phyloP scores from a whole-genome alignment of 2,797 vertebrate genomes.

The Lepilemur septentrionalis region DNA sequence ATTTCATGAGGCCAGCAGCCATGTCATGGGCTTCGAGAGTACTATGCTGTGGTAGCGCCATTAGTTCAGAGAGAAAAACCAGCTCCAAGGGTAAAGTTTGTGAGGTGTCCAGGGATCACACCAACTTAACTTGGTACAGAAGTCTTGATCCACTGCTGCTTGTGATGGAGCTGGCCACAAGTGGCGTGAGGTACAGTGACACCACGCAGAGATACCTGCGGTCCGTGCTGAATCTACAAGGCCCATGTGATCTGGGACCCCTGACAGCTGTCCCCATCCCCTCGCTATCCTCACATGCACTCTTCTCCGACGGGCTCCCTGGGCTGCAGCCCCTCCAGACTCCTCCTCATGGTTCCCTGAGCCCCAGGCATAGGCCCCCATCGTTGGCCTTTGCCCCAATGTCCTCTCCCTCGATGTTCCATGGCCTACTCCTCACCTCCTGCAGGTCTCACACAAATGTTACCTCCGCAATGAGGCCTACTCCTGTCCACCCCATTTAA shows the following conservation, averaged over 20 bases:
- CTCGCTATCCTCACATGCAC: background rate
- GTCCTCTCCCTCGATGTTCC: background rate
- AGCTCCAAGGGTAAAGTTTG: background rate
- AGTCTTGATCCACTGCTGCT: background rate
- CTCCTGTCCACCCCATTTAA: background rate
- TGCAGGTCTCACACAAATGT: background rate
- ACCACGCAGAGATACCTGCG: background rate
- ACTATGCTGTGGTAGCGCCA: background rate
- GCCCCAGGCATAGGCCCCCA: rapidly evolving
- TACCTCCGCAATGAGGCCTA: background rate
- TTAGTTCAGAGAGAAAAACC: background rate
- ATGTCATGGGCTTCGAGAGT: background rate
- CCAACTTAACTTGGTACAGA: background rate
- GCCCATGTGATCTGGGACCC: background rate
- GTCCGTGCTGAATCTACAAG: background rate
- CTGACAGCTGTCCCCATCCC: too few relatives aligned
- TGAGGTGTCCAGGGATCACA: background rate
- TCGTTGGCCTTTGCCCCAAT: background rate
- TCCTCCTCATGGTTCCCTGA: background rate
- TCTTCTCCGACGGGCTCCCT: background rate
- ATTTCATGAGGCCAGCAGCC: background rate
- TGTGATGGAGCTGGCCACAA: background rate
- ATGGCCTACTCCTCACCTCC: background rate
- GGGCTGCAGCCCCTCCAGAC: background rate
- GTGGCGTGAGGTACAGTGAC: background rate